Evolutionary conservation across 2,797 vertebrate genomes (phyloP), one percentile per base, ranked within the genome.

Genomic region (Neopelma chrysocephalum): DNA sequence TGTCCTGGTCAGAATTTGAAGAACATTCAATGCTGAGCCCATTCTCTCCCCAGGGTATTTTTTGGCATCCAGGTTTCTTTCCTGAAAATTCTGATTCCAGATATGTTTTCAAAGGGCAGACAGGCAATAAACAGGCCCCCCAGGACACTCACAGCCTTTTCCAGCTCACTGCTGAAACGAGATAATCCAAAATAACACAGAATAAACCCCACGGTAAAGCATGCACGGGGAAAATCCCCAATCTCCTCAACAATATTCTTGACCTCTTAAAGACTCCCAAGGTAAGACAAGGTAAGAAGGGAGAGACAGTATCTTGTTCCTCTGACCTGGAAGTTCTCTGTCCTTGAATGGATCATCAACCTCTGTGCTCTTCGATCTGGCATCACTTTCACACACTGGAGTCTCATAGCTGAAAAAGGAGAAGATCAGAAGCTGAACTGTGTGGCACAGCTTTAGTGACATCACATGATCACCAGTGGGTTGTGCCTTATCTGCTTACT

Each of bases 281-380:
- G 38, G 23, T 40, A 17, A 94, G 43, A 61, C 26, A 87, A 72
- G 12, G 11, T 29, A 42, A 69, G 57, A 73, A 86, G 34, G 20
- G 53, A 62, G 22, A 85, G 69, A 40, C 2, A 17, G 6, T 4
- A 82, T 83, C 54, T 94, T 91, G 29, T 82, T 93, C 54, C 62
- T 60, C 97, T 96, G 85, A 99, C 99, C 99, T 99, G 98, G 98
- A 94, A 99, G 98, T 89, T 99, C 99, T 97, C 99, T 97, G 97
- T 98, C 99, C 96, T 98, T 99, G 98, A 99, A 99, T 27, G 98
- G 98, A 93, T 99, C 99, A 21, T 99, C 99, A 22, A 95, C 94
- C 95, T 99, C 99, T 8, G 97, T 94, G 73, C 97, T 96, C 53
- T 98, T 98, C 12, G 99, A 99, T 88, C 98, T 98, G 68, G 99